Conservation (phyloP, 1,140 invertebrate species). For the Drosophila punjabiensis region DNA sequence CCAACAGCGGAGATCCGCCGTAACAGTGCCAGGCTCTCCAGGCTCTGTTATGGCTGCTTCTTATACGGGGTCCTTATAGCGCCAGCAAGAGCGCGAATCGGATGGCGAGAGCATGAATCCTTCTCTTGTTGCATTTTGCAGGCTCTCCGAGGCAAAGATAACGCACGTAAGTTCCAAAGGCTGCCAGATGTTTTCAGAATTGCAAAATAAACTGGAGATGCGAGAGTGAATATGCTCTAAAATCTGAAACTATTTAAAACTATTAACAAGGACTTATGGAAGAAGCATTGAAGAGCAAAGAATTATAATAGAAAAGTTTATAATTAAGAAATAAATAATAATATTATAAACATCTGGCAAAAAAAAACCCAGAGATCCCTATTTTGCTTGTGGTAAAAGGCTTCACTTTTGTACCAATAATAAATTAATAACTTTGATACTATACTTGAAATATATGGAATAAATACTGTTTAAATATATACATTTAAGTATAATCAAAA, state of each 20-base stretch:
- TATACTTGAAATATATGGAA: no score
- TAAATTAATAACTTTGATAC: no score
- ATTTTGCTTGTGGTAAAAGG: no score
- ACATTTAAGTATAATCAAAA: no score
- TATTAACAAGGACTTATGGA: not conserved
- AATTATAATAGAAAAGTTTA: no score
- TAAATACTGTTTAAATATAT: no score
- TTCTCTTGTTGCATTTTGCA: conserved; percentile 65
- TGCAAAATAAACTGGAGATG: not conserved
- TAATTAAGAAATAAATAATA: no score
- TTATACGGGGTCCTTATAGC: conserved; percentile 49
- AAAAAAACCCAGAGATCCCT: no score
- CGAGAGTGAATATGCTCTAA: not conserved
- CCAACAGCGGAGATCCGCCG: conserved; percentile 47
- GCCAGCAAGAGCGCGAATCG: conserved; percentile 4
- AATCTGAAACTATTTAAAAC: not conserved
- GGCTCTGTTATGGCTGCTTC: conserved; percentile 35
- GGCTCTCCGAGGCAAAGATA: conserved; percentile 17
- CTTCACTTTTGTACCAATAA: no score
- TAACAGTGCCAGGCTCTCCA: conserved; percentile 32
- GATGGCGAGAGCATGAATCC: conserved; percentile 30
- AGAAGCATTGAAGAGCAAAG: no score
- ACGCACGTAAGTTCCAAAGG: conserved; percentile 56
- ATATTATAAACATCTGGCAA: no score
- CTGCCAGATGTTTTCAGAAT: conserved; percentile 38